These are phyloP conservation scores for zebrafish (Danio rerio) DNA, from an alignment of 2,113 vertebrate species.

Conservation along the genomic window DNA sequence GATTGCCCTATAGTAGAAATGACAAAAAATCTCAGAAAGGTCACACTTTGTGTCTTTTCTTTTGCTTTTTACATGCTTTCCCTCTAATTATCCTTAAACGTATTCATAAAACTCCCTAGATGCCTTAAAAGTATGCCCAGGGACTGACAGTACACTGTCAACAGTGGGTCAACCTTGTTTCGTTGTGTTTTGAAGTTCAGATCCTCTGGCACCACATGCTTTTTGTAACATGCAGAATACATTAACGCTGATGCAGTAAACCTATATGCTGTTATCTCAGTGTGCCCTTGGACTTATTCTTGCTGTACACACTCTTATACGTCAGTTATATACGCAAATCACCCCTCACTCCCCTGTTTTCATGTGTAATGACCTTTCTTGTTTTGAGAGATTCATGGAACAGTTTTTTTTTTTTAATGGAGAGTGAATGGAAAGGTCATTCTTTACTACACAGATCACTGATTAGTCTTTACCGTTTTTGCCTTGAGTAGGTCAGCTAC, in stretches of 20 bases:
- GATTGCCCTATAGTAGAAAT: neutral
- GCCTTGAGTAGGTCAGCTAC: constrained; percentile 39
- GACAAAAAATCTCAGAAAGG: constrained; percentile 19
- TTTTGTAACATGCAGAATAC: neutral
- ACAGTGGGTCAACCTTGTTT: constrained; percentile 43
- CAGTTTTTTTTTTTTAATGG: constrained; percentile 20
- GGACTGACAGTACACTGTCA: neutral
- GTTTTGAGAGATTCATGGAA: neutral
- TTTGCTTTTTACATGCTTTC: neutral
- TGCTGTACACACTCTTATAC: constrained; percentile 9
- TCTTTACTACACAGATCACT: constrained; percentile 37
- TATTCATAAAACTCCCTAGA: constrained; percentile 18
- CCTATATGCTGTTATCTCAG: constrained; percentile 23
- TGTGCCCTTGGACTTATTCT: constrained; percentile 26
- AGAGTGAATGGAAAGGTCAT: constrained; percentile 28
- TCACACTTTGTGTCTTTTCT: constrained; percentile 13
- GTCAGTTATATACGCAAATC: neutral
- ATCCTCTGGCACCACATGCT: constrained; percentile 10
- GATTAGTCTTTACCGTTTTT: constrained; percentile 25
- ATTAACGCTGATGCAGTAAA: neutral
- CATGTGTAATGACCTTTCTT: constrained; percentile 34
- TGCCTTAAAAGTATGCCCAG: constrained; percentile 16
- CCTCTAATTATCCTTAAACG: constrained; percentile 21
- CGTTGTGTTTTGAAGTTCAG: constrained; percentile 1
- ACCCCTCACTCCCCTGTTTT: constrained; percentile 4